Conservation (phyloP, 2,113 vertebrate genomes). For the Chaetorhynchus papuensis region DNA sequence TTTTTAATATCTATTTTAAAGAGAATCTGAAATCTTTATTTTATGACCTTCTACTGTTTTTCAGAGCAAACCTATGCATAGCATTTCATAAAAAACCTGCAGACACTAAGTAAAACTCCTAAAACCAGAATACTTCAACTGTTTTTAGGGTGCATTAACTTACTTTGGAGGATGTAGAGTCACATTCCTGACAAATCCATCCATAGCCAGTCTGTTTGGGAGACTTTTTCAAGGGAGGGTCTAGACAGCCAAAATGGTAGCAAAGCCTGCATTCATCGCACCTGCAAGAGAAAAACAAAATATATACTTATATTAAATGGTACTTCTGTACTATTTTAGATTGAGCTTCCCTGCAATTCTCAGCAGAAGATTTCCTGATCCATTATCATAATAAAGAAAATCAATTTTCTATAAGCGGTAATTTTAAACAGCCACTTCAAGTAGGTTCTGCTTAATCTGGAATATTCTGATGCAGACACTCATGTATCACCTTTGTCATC, state of each 20-base stretch:
- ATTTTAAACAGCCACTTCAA: slow-evolving; percentile 18
- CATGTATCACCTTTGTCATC: neutral
- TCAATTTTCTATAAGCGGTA: neutral
- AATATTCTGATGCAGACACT: slow-evolving; percentile 4
- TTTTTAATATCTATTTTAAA: neutral
- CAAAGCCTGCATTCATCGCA: slow-evolving; percentile 96
- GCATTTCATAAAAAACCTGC: neutral
- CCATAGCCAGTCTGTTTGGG: slow-evolving; percentile 97
- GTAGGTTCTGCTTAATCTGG: neutral
- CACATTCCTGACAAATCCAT: slow-evolving; percentile 99
- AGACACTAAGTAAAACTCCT: neutral
- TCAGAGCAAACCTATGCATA: neutral
- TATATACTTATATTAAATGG: neutral
- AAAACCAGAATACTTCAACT: neutral
- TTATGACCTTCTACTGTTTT: neutral
- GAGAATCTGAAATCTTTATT: neutral
- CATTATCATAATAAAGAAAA: slow-evolving; percentile 12
- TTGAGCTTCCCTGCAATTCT: neutral
- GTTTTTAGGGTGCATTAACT: slow-evolving; percentile 47
- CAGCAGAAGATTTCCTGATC: neutral
- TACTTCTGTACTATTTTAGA: slow-evolving; percentile 5
- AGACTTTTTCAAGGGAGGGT: slow-evolving; percentile 98
- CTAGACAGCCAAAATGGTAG: slow-evolving; percentile 97
- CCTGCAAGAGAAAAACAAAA: slow-evolving; percentile 71
- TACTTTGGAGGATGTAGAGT: slow-evolving; percentile 96